Evolutionary conservation across 2,888 invertebrate species (phyloP).

Genomic region (Adineta ricciae): DNA sequence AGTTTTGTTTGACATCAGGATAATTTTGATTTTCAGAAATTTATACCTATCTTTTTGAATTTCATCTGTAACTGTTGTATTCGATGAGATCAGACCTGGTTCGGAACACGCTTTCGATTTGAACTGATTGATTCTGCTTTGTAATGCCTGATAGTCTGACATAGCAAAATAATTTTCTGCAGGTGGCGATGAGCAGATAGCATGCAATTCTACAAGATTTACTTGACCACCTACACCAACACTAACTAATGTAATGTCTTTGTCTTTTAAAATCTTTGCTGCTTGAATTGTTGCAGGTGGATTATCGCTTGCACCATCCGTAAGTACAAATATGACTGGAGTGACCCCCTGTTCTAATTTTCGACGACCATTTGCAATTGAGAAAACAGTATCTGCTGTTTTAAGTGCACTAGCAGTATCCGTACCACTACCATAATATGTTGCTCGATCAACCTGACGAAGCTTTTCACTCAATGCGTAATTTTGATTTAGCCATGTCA

Average conservation of each 20-base stretch:
- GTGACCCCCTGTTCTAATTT: background rate
- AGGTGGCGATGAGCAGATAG: background rate
- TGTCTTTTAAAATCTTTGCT: background rate
- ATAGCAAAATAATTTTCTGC: background rate
- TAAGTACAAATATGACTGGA: background rate
- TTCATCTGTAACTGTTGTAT: background rate
- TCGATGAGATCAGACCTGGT: background rate
- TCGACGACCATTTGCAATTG: background rate
- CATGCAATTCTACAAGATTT: background rate
- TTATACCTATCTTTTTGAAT: background rate
- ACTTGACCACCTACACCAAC: background rate
- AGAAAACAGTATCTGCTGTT: background rate
- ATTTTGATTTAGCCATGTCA: background rate
- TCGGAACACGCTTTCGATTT: background rate
- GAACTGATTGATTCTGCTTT: background rate
- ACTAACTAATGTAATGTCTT: background rate
- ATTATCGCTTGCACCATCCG: background rate
- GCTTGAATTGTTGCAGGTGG: too few species aligned
- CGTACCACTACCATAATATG: background rate
- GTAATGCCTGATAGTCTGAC: background rate
- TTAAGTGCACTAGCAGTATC: background rate
- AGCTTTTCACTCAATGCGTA: background rate
- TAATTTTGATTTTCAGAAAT: background rate
- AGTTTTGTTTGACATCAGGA: background rate
- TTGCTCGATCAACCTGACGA: background rate